Base-by-base conservation (phyloP, 2,113 vertebrate species). In the Pontoporia blainvillei region DNA sequence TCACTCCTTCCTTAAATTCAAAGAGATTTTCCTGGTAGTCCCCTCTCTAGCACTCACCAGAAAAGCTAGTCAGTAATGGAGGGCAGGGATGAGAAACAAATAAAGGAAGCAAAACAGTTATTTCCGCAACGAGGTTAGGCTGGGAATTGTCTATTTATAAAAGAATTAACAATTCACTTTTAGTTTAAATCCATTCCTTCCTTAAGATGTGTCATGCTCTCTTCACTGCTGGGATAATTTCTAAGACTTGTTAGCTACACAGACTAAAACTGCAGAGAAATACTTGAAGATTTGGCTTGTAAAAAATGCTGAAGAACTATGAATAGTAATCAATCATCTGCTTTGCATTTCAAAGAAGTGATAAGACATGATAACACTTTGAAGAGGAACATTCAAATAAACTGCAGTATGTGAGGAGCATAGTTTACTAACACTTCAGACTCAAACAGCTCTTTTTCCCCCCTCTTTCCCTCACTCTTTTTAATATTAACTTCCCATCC, bases 271-370 rank as follows among this genome's bases (percentile, higher is more conserved):
- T 59, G 12, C 62, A 93, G 10, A 87, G 41, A 90, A 87, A 13
- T 54, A 67, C 71, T 95, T 91, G 86, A 95, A 78, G 52, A 69
- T 90, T 1, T 57, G 41, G 41, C 83, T 93, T 78, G 8, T 66
- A 90, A 89, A 95, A 81, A 88, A 86, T 94, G 67, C 31, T 91
- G 62, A 81, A 95, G 44, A 97, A 91, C 14, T 86, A 79, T 96
- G 73, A 97, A 96, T 86, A 67, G 86, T 72, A 96, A 95, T 91
- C 93, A 96, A 89, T 95, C 76, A 93, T 75, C 49, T 75, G 67
- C 61, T 97, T 72, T 96, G 54, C 82, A 96, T 90, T 95, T 96
- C 90, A 97, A 97, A 94, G 61, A n/a, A 52, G 21, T 59, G 75
- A 91, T 85, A 94, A 72, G n/a, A 95, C 94, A 73, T 62, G 69